Base-by-base conservation (phyloP, 37 sponge, comb jelly and placozoan genomes). In the Hexactinellida sp. region DNA sequence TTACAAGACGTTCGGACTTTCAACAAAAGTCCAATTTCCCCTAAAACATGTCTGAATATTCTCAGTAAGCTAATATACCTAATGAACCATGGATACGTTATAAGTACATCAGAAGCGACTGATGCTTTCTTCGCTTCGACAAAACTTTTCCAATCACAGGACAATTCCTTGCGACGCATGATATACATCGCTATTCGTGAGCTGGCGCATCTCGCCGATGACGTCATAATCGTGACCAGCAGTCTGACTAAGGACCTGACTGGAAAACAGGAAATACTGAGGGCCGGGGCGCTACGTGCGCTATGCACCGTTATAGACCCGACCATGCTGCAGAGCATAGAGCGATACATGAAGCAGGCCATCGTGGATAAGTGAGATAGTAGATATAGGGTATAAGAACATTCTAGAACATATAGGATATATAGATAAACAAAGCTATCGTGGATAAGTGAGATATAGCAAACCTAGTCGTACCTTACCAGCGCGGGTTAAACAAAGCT, bases 221-320 rank as follows among this genome's bases (percentile, higher is more conserved):
- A 97, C 88, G 98, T 95, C 89, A 97, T 97, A 63, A 97, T 97
- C 71, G 98, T 95, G n/a, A 97, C 98, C 19, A 94, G 95, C 89
- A 92, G 94, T 47, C 84, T 97, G 47, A 97, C 97, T 0, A 97
- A 97, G 87, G 97, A 97, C 89, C 92, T 97, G 97, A 97, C 93
- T 1, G 94, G 97, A n/a, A 94, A 94, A 89, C 95, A 97, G 89
- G 98, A 97, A 71, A 85, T 93, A 87, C 93, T 92, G 84, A 37
- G 98, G 37, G 91, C 92, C 37, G 89, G 90, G 52, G 93, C 98
- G 71, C 91, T 97, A 32, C 36, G 95, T 19, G 93, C 98, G 19
- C 91, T 97, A 37, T 95, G 95, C 87, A 87, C 89, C 34, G 93
- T 97, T 52, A 93, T 92, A 36, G 98, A 97, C 39, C 91, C 95